Evolutionary conservation across 2,113 vertebrate species (phyloP), one percentile per base, ranked within the genome.

Genomic region (Orthonyx spaldingii): DNA sequence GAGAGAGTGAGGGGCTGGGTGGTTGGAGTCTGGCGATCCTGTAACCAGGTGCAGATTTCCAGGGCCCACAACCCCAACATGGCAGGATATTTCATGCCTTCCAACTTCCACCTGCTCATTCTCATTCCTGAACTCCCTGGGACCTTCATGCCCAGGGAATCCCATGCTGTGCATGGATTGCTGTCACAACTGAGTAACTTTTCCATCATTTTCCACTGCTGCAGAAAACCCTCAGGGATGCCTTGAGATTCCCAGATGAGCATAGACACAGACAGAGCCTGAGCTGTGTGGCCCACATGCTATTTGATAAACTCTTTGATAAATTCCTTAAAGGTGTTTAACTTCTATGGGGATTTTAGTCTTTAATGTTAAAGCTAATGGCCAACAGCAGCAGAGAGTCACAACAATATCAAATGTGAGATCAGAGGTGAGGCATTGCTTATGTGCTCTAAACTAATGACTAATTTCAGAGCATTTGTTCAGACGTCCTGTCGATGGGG

Each of bases 161-260:
- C 12, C 60, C 4, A 0, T 3, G 33, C 6, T 64, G 33, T 60
- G 9, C 26, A 30, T 1, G 3, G 27, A 71, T 39, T 35, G 9
- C 1, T 10, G 6, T 66, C 71, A 72, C 55, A 68, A 10, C 16
- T 33, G 30, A 53, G 14, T 15, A n/a, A 11, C 3, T 33, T 33
- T 72, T 74, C 60, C 32, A 13, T 22, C 41, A 10, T 46, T 60
- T 89, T 81, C 44, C 27, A 16, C 33, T 24, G 44, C 68, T 79
- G 44, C 27, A 72, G 68, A 49, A 86, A 66, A 16, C 21, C 15
- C 7, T 69, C 39, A 35, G 64, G 49, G 44, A n/a, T 69, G 13
- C 11, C 46, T 74, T 32, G 47, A 35, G 41, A 41, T 16, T 68
- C 41, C 44, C 15, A 27, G 33, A 33, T 52, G n/a, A 16, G 27